Conservation (phyloP, 2,797 vertebrate species). For the Tokudaia muenninki region DNA sequence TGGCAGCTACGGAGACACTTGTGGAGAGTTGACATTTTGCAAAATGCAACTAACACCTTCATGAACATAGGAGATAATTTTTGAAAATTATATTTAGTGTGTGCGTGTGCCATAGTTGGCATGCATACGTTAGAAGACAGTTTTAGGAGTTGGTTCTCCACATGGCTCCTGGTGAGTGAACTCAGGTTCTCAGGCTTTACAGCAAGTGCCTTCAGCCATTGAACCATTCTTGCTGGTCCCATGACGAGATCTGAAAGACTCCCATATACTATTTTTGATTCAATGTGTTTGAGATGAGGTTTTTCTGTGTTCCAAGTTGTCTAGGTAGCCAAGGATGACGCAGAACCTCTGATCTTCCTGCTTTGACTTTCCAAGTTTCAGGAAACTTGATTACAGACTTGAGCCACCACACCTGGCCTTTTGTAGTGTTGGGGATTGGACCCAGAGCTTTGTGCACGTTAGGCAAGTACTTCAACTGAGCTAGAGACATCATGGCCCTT, state of each 20-base stretch:
- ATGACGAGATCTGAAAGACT: background rate
- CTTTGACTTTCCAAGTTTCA: background rate
- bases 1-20: slow-evolving; percentile 63
- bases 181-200: background rate
- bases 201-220: background rate
- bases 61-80: slow-evolving; percentile 67
- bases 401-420: background rate
- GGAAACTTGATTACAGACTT: background rate
- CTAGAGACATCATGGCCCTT: background rate
- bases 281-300: background rate
- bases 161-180: background rate
- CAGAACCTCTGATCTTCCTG: background rate
- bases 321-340: background rate
- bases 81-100: background rate
- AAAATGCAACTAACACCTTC: slow-evolving; percentile 92
- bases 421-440: background rate
- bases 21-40: slow-evolving; percentile 90
- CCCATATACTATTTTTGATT: background rate
- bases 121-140: background rate
- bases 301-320: background rate
- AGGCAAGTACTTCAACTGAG: background rate
- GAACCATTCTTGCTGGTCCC: background rate
- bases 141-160: background rate
- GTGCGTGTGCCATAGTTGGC: background rate
- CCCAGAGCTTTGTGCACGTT: background rate